Conservation (phyloP, 1,140 invertebrate genomes). For the Drosophila carrolli region DNA sequence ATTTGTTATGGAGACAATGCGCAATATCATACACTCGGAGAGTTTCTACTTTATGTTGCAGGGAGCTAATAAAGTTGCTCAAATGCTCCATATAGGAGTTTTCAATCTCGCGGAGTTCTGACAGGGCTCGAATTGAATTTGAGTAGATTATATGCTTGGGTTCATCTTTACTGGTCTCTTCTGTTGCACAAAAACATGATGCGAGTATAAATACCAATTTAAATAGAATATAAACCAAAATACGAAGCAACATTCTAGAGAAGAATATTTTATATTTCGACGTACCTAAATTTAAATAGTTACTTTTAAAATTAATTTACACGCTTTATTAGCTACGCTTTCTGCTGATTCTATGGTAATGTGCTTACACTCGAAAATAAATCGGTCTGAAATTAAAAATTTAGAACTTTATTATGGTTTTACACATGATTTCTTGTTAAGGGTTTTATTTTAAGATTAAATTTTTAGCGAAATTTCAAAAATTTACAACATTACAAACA, state of each 20-base stretch:
- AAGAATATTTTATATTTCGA: neutral
- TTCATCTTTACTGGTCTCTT: neutral
- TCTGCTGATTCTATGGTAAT: neutral
- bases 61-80: slow-evolving; percentile 1
- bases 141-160: slow-evolving; percentile 3
- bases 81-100: slow-evolving; percentile 27
- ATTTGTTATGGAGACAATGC: no score
- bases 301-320: neutral
- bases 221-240: neutral
- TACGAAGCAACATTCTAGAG: neutral
- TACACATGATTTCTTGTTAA: no score
- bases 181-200: neutral
- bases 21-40: slow-evolving; percentile 9
- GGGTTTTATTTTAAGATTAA: no score
- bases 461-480: no score
- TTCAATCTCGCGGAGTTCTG: slow-evolving; percentile 25
- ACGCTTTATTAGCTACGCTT: neutral
- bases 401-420: no score
- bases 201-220: neutral
- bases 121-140: slow-evolving; percentile 27
- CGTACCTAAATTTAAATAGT: no score
- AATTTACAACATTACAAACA: no score
- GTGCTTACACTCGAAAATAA: no score
- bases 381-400: no score
- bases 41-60: slow-evolving; percentile 10